Base-by-base conservation (phyloP, 2,888 invertebrate species). In the Heliconius ismenius region DNA sequence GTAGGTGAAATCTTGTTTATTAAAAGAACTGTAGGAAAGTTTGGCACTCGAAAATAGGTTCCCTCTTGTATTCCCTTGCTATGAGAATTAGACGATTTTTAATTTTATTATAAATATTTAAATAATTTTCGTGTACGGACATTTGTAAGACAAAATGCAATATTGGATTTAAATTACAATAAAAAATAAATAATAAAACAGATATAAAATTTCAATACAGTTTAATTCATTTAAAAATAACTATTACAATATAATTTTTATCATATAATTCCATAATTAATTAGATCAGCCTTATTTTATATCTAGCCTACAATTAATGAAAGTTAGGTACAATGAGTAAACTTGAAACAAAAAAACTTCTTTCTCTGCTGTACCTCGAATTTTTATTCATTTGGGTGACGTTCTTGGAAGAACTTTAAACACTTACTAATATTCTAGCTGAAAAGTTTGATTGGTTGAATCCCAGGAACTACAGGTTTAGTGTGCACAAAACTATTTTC, bases 281-380 rank as follows among this genome's bases (percentile, higher is more conserved):
- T 26, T 26, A 28, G 26, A 79, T 81, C 81, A 81, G 81, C 81
- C 81, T 81, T 82, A 80, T 82, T 85, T 87, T 75, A 81, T 75
- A 81, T 82, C 79, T 85, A 80, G 79, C 58, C 84, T 83, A 84
- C 83, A 85, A 88, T 87, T 86, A 85, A 86, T 87, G 83, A 86
- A 89, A 86, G 18, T 73, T 62, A 43, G 60, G 62, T 62, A 73
- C 73, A 26, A 24, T 62, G 13, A 36, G 39, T 24, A 36, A 24
- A 24, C 39, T 18, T 39, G 39, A 15, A 24, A 43, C 15, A 26
- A 26, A 26, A 62, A 62, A 13, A 62, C 15, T 62, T 7, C 26
- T 26, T 62, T 62, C 18, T 62, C 26, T 24, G 24, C 13, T 60
- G 2, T 60, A 7, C 54, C 21, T n/a, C 10, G 4, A n/a, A n/a